Percentiles rank a stretch among this genome's conserved stretches.
These are phyloP conservation scores for Atlantisia rogersi DNA, from an alignment of 2,113 vertebrate species.

Conservation along the genomic window DNA sequence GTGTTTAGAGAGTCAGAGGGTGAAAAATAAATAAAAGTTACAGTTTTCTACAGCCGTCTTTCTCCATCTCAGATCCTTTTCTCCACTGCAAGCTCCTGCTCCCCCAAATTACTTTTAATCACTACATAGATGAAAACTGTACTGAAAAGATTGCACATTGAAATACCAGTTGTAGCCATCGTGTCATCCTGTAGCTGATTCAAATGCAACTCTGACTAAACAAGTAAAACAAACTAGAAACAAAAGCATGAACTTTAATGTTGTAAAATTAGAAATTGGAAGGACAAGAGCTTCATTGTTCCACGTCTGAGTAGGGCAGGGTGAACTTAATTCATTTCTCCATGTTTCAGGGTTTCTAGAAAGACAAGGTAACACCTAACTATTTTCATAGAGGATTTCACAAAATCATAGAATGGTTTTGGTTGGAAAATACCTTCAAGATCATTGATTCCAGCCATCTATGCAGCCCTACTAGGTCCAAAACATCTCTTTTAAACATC, in stretches of 20 bases:
- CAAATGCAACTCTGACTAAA: background rate
- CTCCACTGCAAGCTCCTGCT: background rate
- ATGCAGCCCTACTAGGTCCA: too few species aligned
- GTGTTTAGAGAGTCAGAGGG: background rate
- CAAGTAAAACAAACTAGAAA: background rate
- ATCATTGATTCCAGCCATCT: too few species aligned
- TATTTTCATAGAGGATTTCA: background rate
- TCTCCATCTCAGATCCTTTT: too few species aligned
- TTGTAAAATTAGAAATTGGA: background rate
- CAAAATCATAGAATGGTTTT: too few species aligned
- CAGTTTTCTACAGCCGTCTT: background rate
- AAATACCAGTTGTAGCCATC: background rate
- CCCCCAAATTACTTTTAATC: background rate
- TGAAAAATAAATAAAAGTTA: slow-evolving; percentile 41
- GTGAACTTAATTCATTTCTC: background rate
- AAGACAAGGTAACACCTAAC: background rate
- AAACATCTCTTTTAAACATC: too few species aligned
- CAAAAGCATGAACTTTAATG: background rate
- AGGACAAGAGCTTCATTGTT: background rate
- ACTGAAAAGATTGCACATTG: background rate
- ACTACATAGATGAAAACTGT: fast-evolving
- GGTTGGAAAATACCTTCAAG: too few species aligned
- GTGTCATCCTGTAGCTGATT: background rate
- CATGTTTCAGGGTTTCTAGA: background rate
- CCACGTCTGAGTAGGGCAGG: background rate